These are phyloP conservation scores for Opisthocomus hoazin DNA, from an alignment of 2,113 vertebrate genomes.

Conservation along the genomic window DNA sequence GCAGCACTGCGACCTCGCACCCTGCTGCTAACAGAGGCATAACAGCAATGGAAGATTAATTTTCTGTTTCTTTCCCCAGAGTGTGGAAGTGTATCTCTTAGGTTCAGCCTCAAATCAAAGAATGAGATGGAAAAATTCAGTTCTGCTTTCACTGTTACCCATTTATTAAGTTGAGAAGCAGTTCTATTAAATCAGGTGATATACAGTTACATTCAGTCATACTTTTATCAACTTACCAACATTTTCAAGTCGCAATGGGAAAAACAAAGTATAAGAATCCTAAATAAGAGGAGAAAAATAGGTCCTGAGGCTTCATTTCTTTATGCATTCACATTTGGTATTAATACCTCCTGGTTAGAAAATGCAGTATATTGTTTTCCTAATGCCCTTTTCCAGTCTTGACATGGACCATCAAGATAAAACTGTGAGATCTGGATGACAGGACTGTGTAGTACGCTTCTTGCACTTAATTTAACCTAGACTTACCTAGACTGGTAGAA, in stretches of 20 bases:
- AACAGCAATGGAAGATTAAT: conserved; percentile 43
- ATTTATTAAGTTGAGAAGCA: neutral
- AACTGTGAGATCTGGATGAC: neutral
- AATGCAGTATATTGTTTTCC: neutral
- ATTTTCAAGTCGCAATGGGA: neutral
- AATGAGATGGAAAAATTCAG: neutral
- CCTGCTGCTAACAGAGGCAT: neutral
- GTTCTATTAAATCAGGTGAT: neutral
- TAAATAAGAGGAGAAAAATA: neutral
- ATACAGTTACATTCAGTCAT: neutral
- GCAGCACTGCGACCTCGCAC: conserved; percentile 9
- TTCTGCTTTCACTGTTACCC: neutral
- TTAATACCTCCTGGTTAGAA: neutral
- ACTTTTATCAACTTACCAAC: neutral
- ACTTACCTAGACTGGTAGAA: neutral
- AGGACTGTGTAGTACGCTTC: neutral
- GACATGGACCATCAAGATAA: neutral
- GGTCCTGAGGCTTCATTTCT: conserved; percentile 17
- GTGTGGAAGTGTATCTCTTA: neutral
- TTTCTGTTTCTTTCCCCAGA: conserved; percentile 13
- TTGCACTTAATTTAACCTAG: neutral
- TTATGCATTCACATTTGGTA: neutral
- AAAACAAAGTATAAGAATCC: neutral
- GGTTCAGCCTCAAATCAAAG: neutral
- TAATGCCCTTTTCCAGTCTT: neutral